These are phyloP conservation scores for Tinea trinotella DNA, from an alignment of 2,888 invertebrate genomes.

Conservation along the genomic window DNA sequence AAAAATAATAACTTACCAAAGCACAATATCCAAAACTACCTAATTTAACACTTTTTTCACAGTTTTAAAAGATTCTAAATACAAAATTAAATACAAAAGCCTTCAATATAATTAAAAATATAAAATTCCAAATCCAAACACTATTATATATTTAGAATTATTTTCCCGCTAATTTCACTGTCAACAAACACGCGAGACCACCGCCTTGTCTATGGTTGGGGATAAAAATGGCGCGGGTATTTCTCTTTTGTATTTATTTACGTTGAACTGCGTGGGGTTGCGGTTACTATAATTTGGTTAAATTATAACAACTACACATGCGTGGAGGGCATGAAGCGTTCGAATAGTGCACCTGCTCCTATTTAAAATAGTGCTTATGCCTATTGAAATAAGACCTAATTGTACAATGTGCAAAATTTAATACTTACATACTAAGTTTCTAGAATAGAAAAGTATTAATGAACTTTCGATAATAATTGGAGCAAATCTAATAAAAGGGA, in stretches of 20 bases:
- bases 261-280: constrained; percentile 64
- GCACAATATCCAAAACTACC: too few species aligned
- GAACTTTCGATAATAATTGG: neutral
- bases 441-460: neutral
- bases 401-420: constrained; percentile 44
- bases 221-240: constrained; percentile 37
- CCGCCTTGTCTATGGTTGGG: constrained; percentile 42
- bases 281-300: constrained; percentile 51
- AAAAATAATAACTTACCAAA: neutral
- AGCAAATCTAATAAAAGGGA: neutral
- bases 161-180: constrained; percentile 38
- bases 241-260: constrained; percentile 40
- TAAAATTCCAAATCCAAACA: too few species aligned
- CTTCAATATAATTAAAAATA: too few species aligned
- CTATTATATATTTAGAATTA: constrained; percentile 19
- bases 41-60: neutral
- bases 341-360: neutral
- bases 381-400: neutral
- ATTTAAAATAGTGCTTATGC: neutral
- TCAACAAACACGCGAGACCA: constrained; percentile 39
- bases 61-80: neutral
- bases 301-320: constrained; percentile 63
- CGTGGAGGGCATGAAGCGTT: constrained; percentile 56
- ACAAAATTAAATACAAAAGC: neutral
- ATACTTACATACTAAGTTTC: neutral